Evolutionary conservation across 2,888 invertebrate genomes (phyloP).

Genomic region (Pomacea canaliculata): DNA sequence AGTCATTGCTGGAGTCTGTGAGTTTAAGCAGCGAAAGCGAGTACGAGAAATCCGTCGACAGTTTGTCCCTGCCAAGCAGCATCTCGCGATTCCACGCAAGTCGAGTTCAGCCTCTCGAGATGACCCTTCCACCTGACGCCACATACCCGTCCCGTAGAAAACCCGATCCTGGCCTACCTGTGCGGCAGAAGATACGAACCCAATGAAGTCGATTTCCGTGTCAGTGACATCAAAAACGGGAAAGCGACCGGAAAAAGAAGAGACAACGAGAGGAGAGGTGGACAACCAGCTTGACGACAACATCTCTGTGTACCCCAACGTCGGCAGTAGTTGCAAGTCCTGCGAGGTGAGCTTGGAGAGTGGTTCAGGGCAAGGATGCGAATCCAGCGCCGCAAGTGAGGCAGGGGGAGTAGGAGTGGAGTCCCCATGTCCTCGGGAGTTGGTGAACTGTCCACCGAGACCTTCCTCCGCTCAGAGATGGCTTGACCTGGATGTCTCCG

Average conservation of each 20-base stretch:
- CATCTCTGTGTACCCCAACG: constrained; percentile 51
- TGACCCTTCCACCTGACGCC: constrained; percentile 19
- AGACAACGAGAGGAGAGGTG: too few relatives aligned
- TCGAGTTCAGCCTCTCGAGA: constrained; percentile 27
- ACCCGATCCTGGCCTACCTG: too few relatives aligned
- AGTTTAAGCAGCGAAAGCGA: constrained; percentile 5
- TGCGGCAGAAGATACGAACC: too few relatives aligned
- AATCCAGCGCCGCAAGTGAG: constrained; percentile 13
- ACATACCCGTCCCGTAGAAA: constrained; percentile 33
- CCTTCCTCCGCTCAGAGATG: too few relatives aligned
- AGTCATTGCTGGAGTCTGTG: constrained; percentile 1
- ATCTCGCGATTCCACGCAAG: constrained; percentile 46
- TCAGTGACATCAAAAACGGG: constrained; percentile 26
- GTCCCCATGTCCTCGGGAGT: too few relatives aligned
- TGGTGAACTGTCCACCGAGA: too few relatives aligned
- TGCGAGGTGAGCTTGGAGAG: too few relatives aligned
- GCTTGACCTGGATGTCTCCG: too few relatives aligned
- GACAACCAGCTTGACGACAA: constrained; percentile 45
- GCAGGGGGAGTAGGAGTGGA: background rate
- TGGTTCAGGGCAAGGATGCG: constrained; percentile 13
- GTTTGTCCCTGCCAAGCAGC: constrained; percentile 50
- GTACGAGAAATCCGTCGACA: constrained; percentile 23
- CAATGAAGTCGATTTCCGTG: background rate
- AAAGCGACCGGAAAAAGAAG: constrained; percentile 40
- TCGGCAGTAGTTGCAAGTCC: constrained; percentile 44